Percentiles rank a stretch among this genome's conserved stretches.
Conservation (phyloP, 1,140 invertebrate species). For the Lepeophtheirus salmonis region DNA sequence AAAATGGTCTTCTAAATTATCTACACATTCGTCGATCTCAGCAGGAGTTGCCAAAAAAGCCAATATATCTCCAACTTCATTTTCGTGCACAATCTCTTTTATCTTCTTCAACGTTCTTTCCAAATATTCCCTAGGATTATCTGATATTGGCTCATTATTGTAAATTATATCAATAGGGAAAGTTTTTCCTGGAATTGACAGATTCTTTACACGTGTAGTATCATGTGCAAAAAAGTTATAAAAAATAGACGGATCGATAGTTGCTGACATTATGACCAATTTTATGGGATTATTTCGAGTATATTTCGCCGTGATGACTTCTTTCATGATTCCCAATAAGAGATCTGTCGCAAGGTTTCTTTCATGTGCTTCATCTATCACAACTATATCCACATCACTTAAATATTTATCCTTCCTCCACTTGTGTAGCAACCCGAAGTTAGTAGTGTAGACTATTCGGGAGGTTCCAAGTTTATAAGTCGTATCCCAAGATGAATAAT, state of each 20-base stretch:
- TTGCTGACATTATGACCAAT: constrained; percentile 96
- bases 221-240: constrained; percentile 96
- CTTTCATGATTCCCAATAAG: constrained; percentile 80
- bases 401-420: constrained; percentile 81
- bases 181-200: constrained; percentile 88
- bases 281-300: constrained; percentile 81
- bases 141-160: constrained; percentile 78
- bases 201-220: constrained; percentile 44
- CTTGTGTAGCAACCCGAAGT: constrained; percentile 90
- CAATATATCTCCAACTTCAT: constrained; percentile 69
- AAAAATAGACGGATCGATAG: constrained; percentile 97
- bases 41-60: constrained; percentile 99
- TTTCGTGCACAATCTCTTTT: constrained; percentile 84
- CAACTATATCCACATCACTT: constrained; percentile 84
- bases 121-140: constrained; percentile 95
- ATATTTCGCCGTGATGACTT: constrained; percentile 77
- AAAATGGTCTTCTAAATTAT: constrained; percentile 69
- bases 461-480: background rate
- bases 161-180: constrained; percentile 90
- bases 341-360: constrained; percentile 93
- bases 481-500: background rate
- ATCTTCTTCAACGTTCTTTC: constrained; percentile 94
- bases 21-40: constrained; percentile 92
- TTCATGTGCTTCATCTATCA: constrained; percentile 99
- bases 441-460: constrained; percentile 95